Evolutionary conservation across 1,140 invertebrate species (phyloP).

Genomic region (Spodoptera litura): DNA sequence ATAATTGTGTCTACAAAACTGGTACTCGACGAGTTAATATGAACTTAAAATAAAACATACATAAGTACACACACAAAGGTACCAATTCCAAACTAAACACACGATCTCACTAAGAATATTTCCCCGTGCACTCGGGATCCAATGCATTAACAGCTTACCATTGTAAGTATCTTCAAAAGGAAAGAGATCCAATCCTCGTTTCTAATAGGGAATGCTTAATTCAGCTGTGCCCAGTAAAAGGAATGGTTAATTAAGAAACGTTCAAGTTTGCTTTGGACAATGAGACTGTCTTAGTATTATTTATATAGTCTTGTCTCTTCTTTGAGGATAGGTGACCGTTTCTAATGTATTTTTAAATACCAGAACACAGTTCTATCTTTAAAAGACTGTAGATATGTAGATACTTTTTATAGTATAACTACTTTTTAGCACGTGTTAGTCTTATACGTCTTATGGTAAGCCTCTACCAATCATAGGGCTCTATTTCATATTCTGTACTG

Average conservation of each 20-base stretch:
- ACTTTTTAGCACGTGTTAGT: too few relatives aligned
- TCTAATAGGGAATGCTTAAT: constrained; percentile 33
- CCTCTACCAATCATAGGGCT: too few relatives aligned
- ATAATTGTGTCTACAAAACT: too few relatives aligned
- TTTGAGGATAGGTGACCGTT: not conserved
- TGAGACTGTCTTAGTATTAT: constrained; percentile 2
- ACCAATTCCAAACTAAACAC: not conserved
- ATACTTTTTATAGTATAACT: too few relatives aligned
- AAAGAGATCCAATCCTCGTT: constrained; percentile 24
- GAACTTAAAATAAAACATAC: too few relatives aligned
- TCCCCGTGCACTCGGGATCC: not conserved
- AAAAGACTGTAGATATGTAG: too few relatives aligned
- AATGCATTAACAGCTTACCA: constrained; percentile 19
- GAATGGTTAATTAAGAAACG: constrained; percentile 35
- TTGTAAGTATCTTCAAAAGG: constrained; percentile 9
- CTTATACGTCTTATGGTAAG: too few relatives aligned
- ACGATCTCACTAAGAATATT: not conserved
- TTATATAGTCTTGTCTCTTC: not conserved
- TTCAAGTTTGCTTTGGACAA: constrained; percentile 9
- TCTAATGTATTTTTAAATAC: not conserved
- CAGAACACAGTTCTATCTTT: too few relatives aligned
- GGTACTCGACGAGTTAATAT: too few relatives aligned
- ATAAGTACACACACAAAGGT: not conserved
- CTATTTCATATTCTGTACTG: too few relatives aligned
- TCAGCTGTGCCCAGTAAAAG: constrained; percentile 13